These are phyloP conservation scores for Heliconius himera DNA, from an alignment of 1,140 invertebrate species.

Conservation along the genomic window DNA sequence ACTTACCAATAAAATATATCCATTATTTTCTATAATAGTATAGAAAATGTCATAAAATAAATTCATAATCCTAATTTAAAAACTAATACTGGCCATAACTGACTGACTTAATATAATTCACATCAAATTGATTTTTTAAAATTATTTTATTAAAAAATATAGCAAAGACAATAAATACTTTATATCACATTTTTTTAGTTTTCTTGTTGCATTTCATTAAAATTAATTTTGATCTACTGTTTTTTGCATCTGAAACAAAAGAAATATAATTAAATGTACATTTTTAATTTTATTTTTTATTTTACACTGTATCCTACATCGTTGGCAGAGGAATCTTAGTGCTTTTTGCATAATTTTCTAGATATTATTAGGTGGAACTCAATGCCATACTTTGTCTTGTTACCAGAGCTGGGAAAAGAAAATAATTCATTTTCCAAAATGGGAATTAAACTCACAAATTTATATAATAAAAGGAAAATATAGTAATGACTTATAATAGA, in stretches of 20 bases:
- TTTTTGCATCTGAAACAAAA: slow-evolving; percentile 32
- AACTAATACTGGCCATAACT: slow-evolving; percentile 41
- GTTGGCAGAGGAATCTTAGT: too few species aligned
- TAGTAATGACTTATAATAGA: too few species aligned
- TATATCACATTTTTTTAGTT: slow-evolving; percentile 15
- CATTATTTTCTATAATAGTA: not conserved
- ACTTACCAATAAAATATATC: slow-evolving; percentile 31
- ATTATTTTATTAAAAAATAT: not conserved
- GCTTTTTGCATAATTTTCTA: too few species aligned
- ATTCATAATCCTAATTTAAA: slow-evolving; percentile 17
- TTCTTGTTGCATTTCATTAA: not conserved
- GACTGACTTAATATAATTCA: slow-evolving; percentile 1
- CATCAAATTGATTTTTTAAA: not conserved
- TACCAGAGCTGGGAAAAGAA: too few species aligned
- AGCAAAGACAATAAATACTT: not conserved
- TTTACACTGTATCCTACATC: too few species aligned
- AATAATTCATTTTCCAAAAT: too few species aligned
- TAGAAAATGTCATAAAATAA: slow-evolving; percentile 18
- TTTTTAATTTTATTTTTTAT: too few species aligned
- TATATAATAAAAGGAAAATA: too few species aligned
- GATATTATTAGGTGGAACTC: too few species aligned
- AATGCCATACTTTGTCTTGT: too few species aligned
- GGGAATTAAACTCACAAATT: too few species aligned
- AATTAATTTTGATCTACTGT: not conserved
- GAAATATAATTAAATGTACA: not conserved